phyloP scores from a whole-genome alignment of 1,140 invertebrate genomes.

The Cryptotermes secundus region DNA sequence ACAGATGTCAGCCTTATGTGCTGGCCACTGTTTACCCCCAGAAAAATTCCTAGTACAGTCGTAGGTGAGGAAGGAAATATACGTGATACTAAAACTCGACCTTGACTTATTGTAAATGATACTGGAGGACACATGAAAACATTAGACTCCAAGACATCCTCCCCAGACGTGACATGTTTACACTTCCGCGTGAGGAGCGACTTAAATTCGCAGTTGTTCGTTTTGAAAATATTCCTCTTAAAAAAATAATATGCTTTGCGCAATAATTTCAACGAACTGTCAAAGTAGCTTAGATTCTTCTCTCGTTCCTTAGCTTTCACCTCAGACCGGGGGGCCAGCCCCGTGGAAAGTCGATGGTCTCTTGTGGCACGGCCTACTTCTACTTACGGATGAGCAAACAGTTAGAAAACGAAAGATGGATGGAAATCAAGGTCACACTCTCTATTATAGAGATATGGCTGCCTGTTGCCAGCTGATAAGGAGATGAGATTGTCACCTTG shows the following conservation, averaged over 20 bases:
- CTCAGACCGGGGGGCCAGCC: background rate
- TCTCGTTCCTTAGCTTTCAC: conserved; percentile 22
- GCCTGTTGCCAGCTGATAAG: background rate
- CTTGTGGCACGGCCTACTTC: conserved; percentile 29
- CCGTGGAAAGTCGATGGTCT: conserved; percentile 27
- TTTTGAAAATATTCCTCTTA: background rate
- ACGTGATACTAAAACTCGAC: too few species aligned
- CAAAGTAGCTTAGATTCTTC: conserved; percentile 9
- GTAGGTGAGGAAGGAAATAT: too few species aligned
- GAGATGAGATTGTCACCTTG: background rate
- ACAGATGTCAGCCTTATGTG: too few species aligned
- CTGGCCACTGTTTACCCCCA: too few species aligned
- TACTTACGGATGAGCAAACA: conserved; percentile 32
- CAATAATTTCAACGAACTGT: background rate
- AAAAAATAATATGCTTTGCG: background rate
- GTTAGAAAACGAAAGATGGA: background rate
- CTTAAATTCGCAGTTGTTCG: background rate
- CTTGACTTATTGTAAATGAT: too few species aligned
- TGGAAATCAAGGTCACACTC: conserved; percentile 33
- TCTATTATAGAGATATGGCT: conserved; percentile 18
- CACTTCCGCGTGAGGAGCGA: background rate
- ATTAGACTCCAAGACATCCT: too few species aligned
- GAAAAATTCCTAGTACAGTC: too few species aligned
- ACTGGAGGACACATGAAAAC: too few species aligned
- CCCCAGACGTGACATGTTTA: background rate